Base-by-base conservation (phyloP, 1,140 invertebrate genomes). In the Hycleus phaleratus region DNA sequence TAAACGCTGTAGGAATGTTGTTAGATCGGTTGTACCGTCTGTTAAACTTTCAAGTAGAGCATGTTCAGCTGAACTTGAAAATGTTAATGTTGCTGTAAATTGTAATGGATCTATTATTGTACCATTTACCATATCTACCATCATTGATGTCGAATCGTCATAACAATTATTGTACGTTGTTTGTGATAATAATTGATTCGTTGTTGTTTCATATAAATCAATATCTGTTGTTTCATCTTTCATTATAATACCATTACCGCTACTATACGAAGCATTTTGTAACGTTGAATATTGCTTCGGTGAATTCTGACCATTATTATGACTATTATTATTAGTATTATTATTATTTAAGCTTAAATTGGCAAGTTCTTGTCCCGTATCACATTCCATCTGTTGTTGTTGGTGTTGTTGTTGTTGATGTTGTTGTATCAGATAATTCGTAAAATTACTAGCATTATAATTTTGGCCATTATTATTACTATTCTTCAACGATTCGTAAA, bases 401-500 rank as follows among this genome's bases (percentile, higher is more conserved):
- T 82, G 79, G 61, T 79, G 77, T 48, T 78, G 72, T 60, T 4
- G 7, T 61, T 79, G 77, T 48, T 78, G 72, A 60, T 4, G 7
- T 61, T 79, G 77, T 49, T 78, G 71, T 60, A 79, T 77, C 3
- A 70, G 49, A 58, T 79, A 82, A 56, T 72, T 74, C 25, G 70
- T 62, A 54, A 68, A 73, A 45, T 66, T 69, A 9, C 71, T 73
- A 10, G 73, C 74, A 57, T 78, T 79, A 59, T 79, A 81, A 58
- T 78, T 77, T 59, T 79, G 81, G 10, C 61, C 62, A 50, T 85
- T 86, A 68, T 85, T 85, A 8, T 86, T 85, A 48, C 83, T 52
- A 54, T 57, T 82, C 72, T 91, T 92, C 0, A 92, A 77, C 10
- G 86, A 90, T 74, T 91, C 88, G 66, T 90, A 90, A 66, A 92